Evolutionary conservation across 2,888 invertebrate genomes (phyloP), one percentile per base, ranked within the genome.

Genomic region (Sinotaia quadrata): DNA sequence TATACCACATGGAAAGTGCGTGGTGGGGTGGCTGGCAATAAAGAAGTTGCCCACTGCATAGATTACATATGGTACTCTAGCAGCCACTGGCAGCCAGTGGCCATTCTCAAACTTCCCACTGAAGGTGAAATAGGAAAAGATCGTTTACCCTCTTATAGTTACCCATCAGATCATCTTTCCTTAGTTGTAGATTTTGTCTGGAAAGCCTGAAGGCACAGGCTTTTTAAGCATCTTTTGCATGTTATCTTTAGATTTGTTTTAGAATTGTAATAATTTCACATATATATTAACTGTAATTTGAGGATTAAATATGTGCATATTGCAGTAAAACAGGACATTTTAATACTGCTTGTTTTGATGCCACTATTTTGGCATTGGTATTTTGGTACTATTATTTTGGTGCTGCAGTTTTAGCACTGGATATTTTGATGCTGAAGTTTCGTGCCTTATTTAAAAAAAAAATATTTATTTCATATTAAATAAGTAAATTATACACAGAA

Each of bases 141-240:
- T 76, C 89, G 93, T 57, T 91, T 93, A 31, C 94, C 94, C 2
- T 92, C 92, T 63, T 90, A 91, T 75, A 87, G 89, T 62, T 94
- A 93, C 87, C 93, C 94, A 0, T 94, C 93, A 1, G 94, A 94
- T 89, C 94, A 94, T 84, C 92, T 94, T 81, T 93, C 93, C 0
- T 89, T 94, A 71, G 91, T 84, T 3, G 79, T 79, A 75, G 85
- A 86, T 66, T 75, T 85, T 65, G 62, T 75, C 29, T 61, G 74
- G 10, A 44, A n/a, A 27, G 56, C 12, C 31, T 60, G 33, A 49
- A 3, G 36, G 27, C 12, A 51, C 12, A 51, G 10, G 12, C 51
- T 24, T 18, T 2, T 21, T 51, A 21, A 21, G 12, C 18, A n/a
- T 24, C 27, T 3, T 18, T n/a, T 21, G 12, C n/a, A 51, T 24